Evolutionary conservation across 2,797 vertebrate genomes (phyloP).

Genomic region (Gobionotothen gibberifrons): DNA sequence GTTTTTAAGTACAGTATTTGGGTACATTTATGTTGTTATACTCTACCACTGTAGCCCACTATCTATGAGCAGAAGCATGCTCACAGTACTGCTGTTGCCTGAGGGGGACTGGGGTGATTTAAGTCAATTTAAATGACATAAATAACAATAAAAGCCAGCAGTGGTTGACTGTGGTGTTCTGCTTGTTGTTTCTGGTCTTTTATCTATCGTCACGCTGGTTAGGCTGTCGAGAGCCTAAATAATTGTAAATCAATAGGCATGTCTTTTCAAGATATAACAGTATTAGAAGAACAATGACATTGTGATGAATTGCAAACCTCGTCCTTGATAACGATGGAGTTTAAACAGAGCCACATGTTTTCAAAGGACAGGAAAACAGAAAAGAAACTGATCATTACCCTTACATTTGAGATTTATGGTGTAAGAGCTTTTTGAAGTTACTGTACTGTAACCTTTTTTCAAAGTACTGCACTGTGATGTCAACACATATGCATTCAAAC

Average conservation of each 20-base stretch:
- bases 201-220: constrained; percentile 27
- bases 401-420: neutral
- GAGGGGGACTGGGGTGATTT: neutral
- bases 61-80: neutral
- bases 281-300: constrained; percentile 30
- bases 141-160: constrained; percentile 30
- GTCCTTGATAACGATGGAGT: neutral
- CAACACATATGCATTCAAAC: too few species aligned
- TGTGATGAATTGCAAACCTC: constrained; percentile 4
- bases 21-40: neutral
- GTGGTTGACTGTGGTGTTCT: neutral
- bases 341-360: constrained; percentile 5
- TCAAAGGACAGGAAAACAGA: neutral
- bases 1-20: neutral
- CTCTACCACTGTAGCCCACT: neutral
- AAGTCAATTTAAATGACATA: neutral
- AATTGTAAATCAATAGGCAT: constrained; percentile 23
- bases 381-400: constrained; percentile 4
- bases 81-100: neutral
- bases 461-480: too few species aligned
- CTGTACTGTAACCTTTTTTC: neutral
- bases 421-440: neutral
- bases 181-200: constrained; percentile 29
- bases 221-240: neutral
- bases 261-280: constrained; percentile 29